Base-by-base conservation (phyloP, 2,888 invertebrate genomes). In the Adelphocoris suturalis region DNA sequence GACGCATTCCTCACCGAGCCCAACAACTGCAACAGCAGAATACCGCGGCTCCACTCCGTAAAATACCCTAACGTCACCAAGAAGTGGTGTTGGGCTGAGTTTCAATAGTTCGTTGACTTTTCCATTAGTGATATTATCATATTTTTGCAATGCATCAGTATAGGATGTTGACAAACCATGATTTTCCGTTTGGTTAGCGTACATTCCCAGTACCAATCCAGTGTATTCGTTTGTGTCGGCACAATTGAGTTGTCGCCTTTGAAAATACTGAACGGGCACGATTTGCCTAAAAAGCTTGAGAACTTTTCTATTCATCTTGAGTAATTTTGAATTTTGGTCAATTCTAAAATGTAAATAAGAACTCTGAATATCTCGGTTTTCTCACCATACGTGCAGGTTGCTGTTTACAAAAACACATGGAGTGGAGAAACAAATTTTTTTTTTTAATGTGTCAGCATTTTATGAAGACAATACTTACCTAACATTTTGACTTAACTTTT, bases 1-100 rank as follows among this genome's bases (percentile, higher is more conserved):
- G 86, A 95, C 94, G 92, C 96, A 96, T 92, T 96, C 95, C 87
- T 94, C 94, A 7, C 97, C 97, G 57, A 97, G 94, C 19, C 97
- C 96, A n/a, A 96, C 96, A 9, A 97, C 95, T 9, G 96, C 96
- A 0, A 97, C 95, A 61, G 94, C 95, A 0, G 95, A 95, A 92
- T 95, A 96, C 48, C 94, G 94, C 0, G 94, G 94, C 91, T 96
- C 96, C 47, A 96, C 92, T 91, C 95, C 95, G 92, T 95, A 96
- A 92, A 96, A 95, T 13, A 96, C 93, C 91, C 96, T 94, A 1
- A 94, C 95, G 93, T 94, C 95, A 92, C 92, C 95, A 92, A 93
- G 93, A 93, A 90, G 94, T 93, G 94, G 95, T 91, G 93, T 95
- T 92, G 93, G 95, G 92, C 94, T 94, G 11, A 92, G 92, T 88